These are phyloP conservation scores for Micromussa lordhowensis DNA, from an alignment of 92 coral and sea anemone genomes.

Conservation along the genomic window DNA sequence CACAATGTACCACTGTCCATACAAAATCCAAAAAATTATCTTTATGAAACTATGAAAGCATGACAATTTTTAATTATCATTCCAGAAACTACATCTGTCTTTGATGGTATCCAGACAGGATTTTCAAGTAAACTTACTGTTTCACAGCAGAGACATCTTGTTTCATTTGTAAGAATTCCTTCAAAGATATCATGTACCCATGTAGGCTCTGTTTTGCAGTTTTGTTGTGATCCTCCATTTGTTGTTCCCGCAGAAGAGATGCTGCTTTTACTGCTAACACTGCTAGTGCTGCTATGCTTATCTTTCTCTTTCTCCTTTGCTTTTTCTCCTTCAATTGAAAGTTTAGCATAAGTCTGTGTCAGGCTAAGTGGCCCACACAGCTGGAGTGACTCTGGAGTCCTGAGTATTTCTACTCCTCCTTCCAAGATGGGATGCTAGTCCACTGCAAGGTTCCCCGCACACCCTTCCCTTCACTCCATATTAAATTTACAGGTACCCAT, in stretches of 20 bases:
- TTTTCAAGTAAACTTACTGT: slow-evolving; percentile 55
- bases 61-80: background rate
- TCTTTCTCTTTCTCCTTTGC: slow-evolving; percentile 89
- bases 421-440: too few relatives aligned
- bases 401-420: too few relatives aligned
- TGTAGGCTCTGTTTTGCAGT: slow-evolving; percentile 77
- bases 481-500: too few relatives aligned
- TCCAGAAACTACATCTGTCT: background rate
- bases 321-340: slow-evolving; percentile 67
- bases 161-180: slow-evolving; percentile 97
- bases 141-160: slow-evolving; percentile 98
- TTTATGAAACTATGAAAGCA: background rate
- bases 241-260: slow-evolving; percentile 78
- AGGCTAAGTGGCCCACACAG: too few relatives aligned
- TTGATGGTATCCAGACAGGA: too few relatives aligned
- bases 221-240: slow-evolving; percentile 51
- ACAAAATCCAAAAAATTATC: too few relatives aligned
- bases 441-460: too few relatives aligned
- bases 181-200: slow-evolving; percentile 99
- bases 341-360: background rate
- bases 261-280: slow-evolving; percentile 97
- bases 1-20: too few relatives aligned
- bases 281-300: slow-evolving; percentile 90
- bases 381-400: too few relatives aligned
- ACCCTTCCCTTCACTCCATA: too few relatives aligned